These are phyloP conservation scores for Vulpes vulpes DNA, from an alignment of 2,113 vertebrate genomes.

Conservation along the genomic window DNA sequence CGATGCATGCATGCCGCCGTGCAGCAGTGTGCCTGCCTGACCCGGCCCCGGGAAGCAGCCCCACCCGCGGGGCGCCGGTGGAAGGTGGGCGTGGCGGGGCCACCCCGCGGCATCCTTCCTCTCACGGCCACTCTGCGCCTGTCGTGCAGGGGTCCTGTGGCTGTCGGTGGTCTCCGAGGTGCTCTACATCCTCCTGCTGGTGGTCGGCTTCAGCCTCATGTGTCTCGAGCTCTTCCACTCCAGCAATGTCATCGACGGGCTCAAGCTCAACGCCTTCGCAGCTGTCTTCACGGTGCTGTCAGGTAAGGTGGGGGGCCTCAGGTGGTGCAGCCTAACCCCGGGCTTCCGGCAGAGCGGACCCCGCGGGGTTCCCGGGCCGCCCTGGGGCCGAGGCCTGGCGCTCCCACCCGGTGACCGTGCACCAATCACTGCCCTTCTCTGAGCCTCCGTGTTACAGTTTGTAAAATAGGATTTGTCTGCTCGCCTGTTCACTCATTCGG, in stretches of 20 bases:
- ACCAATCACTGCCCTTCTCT: neutral
- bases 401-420: neutral
- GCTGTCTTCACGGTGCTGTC: conserved; percentile 99
- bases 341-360: neutral
- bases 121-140: conserved; percentile 53
- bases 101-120: rapidly evolving
- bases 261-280: conserved; percentile 98
- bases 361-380: neutral
- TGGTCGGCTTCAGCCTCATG: conserved; percentile 98
- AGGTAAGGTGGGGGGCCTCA: conserved; percentile 87
- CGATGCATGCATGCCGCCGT: too few relatives aligned
- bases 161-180: conserved; percentile 97
- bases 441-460: neutral
- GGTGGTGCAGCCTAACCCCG: neutral
- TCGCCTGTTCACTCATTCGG: neutral
- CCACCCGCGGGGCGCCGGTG: rapidly evolving
- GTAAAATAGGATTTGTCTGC: neutral
- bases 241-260: conserved; percentile 97
- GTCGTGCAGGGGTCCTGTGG: conserved; percentile 95
- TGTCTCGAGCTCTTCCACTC: conserved; percentile 98
- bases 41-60: too few relatives aligned
- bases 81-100: neutral
- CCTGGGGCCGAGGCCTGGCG: neutral
- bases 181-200: conserved; percentile 96
- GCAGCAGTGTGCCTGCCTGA: too few relatives aligned